Evolutionary conservation across 2,888 invertebrate genomes (phyloP).

Genomic region (Zelleria hepariella): DNA sequence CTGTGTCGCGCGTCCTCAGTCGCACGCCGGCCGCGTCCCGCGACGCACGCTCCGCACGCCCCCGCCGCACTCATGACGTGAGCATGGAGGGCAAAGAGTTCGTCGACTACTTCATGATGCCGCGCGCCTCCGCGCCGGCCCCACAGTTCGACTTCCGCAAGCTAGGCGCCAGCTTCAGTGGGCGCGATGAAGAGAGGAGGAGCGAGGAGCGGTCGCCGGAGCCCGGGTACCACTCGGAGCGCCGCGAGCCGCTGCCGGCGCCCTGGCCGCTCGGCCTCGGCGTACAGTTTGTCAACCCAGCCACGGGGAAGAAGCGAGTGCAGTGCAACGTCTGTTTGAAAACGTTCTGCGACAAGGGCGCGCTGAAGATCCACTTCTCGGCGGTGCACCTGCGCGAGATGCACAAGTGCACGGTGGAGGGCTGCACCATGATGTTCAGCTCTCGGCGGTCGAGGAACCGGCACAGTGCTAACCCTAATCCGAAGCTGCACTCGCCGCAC

Average conservation of each 20-base stretch:
- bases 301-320: conserved; percentile 95
- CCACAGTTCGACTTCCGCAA: conserved; percentile 91
- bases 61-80: conserved; percentile 42
- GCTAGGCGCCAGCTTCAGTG: conserved; percentile 76
- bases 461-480: conserved; percentile 97
- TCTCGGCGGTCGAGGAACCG: conserved; percentile 94
- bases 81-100: conserved; percentile 64
- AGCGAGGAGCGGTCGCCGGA: conserved; percentile 54
- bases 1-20: conserved; percentile 73
- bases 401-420: conserved; percentile 98
- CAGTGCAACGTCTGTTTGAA: conserved; percentile 98
- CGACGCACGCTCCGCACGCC: conserved; percentile 65
- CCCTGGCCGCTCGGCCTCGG: conserved; percentile 87
- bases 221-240: conserved; percentile 35
- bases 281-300: conserved; percentile 89
- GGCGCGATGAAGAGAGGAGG: conserved; percentile 57
- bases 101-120: conserved; percentile 70
- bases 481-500: conserved; percentile 96
- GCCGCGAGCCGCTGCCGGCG: conserved; percentile 62
- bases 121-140: conserved; percentile 82
- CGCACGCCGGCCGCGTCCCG: conserved; percentile 74
- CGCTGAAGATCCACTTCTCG: conserved; percentile 97
- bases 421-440: conserved; percentile 99
- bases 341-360: conserved; percentile 99
- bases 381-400: conserved; percentile 98